These are phyloP conservation scores for Hanleya hanleyi DNA, from an alignment of 2,888 invertebrate species.

Conservation along the genomic window DNA sequence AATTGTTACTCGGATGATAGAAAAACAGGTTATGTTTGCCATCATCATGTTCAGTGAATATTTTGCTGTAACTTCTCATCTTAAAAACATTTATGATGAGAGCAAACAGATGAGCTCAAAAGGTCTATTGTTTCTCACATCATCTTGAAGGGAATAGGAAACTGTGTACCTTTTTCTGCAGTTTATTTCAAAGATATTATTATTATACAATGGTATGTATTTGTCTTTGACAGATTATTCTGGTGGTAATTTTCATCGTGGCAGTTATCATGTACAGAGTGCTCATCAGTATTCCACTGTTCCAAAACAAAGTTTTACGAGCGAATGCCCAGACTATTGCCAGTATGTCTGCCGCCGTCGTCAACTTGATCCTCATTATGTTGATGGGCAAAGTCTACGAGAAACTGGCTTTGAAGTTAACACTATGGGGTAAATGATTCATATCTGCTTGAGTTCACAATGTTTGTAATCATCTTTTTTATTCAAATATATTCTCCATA, in stretches of 20 bases:
- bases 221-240: conserved; percentile 73
- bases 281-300: conserved; percentile 76
- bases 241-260: conserved; percentile 77
- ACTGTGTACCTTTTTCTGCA: no score
- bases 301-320: conserved; percentile 73
- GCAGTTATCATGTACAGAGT: conserved; percentile 78
- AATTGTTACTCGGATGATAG: no score
- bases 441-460: neutral
- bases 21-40: no score
- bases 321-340: conserved; percentile 76
- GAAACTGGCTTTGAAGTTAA: conserved; percentile 76
- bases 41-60: no score
- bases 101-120: no score
- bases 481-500: neutral
- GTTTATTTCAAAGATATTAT: no score
- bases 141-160: no score
- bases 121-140: no score
- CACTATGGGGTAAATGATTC: conserved; percentile 76
- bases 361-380: conserved; percentile 78
- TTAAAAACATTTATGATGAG: no score
- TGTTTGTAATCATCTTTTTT: no score
- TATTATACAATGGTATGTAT: no score
- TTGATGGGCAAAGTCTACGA: conserved; percentile 77
- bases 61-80: no score
- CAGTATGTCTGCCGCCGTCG: conserved; percentile 76